These are phyloP conservation scores for Beris chalybata DNA, from an alignment of 2,888 invertebrate species.

Conservation along the genomic window DNA sequence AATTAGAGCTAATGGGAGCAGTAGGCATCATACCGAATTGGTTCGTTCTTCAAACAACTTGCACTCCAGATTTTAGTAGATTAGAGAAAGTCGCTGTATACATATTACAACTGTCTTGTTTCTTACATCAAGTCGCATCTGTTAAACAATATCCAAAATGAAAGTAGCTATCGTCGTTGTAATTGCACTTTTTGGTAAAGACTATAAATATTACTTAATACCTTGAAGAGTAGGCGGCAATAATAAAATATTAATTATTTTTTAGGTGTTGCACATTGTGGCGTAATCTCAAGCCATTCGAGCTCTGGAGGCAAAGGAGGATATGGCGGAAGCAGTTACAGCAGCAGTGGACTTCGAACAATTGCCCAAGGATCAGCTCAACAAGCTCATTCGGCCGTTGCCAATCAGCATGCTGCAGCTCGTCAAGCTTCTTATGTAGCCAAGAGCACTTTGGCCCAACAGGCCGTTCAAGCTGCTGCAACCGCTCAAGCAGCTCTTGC, in stretches of 20 bases:
- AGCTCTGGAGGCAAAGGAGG: conserved; percentile 2
- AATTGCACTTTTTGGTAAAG: conserved; percentile 57
- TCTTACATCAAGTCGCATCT: background rate
- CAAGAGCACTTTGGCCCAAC: conserved; percentile 72
- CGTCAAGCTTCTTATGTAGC: conserved; percentile 67
- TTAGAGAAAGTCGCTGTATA: background rate
- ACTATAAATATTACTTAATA: background rate
- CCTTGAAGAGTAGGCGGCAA: background rate
- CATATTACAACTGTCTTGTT: too few species aligned
- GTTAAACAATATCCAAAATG: conserved; percentile 1
- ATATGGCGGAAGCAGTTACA: conserved; percentile 57
- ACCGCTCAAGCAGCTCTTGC: conserved; percentile 67
- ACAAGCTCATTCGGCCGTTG: conserved; percentile 68
- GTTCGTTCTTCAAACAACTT: conserved; percentile 8
- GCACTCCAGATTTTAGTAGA: background rate
- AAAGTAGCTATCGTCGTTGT: conserved; percentile 1
- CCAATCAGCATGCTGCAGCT: conserved; percentile 70
- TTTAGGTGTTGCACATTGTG: conserved; percentile 10
- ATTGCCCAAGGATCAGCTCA: conserved; percentile 70
- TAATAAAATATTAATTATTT: background rate
- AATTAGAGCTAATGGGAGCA: conserved; percentile 2
- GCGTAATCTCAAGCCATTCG: conserved; percentile 9
- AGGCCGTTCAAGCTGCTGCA: conserved; percentile 72
- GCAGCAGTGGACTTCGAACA: conserved; percentile 64
- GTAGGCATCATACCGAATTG: conserved; percentile 16